Base-by-base conservation (phyloP, 2,888 invertebrate genomes). In the Dasysyrphus albostriatus region DNA sequence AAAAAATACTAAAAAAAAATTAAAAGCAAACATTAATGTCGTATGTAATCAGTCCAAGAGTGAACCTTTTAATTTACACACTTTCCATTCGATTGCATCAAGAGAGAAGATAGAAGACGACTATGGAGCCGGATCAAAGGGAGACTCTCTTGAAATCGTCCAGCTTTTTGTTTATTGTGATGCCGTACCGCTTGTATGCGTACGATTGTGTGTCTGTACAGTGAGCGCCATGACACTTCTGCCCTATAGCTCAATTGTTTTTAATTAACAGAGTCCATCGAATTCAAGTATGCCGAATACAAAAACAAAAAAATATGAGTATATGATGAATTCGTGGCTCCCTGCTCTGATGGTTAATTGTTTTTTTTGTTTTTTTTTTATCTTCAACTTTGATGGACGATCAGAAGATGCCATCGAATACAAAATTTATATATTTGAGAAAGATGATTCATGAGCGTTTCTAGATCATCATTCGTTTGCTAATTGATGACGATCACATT, bases 191-290 rank as follows among this genome's bases (percentile, higher is more conserved):
- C 34, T 44, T 10, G 10, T 49, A 16, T 24, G 3, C 1, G 24
- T 73, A 42, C 58, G 65, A 58, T 49, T 80, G 80, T 74, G 34
- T 65, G 49, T 79, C 29, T 74, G 75, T 63, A 84, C 89, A 88
- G 49, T 79, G 67, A 61, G 83, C 70, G 88, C 89, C 88, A 88
- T 89, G 90, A 89, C 89, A 89, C 89, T 89, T 89, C 88, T 88
- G 88, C 89, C 89, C 88, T 90, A 90, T 88, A 88, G 90, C 92
- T 92, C 91, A 91, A 91, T 91, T 91, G 91, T 91, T 92, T 91
- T 91, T 92, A 91, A 91, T 91, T 91, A 92, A 91, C 90, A 88
- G 90, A 91, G 24, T 58, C 32, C 47, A 44, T 14, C n/a, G 59
- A 76, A 24, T 51, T 73, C 9, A 32, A 34, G 47, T 47, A 47